Evolutionary conservation across 1,140 invertebrate species (phyloP), one percentile per base, ranked within the genome.

Genomic region (Neotoxoptera formosana): DNA sequence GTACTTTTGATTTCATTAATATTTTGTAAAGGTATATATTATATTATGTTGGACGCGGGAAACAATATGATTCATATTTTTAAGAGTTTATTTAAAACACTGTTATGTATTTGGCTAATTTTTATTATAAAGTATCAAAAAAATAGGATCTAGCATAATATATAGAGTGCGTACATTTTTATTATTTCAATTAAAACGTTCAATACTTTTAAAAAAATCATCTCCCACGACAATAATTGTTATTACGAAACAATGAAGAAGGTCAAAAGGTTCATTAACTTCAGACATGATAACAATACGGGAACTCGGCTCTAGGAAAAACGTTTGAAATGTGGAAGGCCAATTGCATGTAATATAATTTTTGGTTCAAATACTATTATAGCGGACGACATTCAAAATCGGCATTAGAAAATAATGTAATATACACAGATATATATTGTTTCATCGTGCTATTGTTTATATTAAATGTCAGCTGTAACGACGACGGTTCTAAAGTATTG

Each of bases 181-280:
- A 47, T 34, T 91, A 47, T 34, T 91, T 91, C 90, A 91, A 91
- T 91, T 91, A 83, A 91, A 91, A 91, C 90, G n/a, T 91, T 83
- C 67, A 47, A 91, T 91, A 91, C 45, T 36, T 91, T 9, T 36
- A 34, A 23, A 51, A 41, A 83, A 83, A 91, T 81, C 47, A 48
- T 91, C 90, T 91, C 90, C 90, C 90, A 91, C 90, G 90, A 91
- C 67, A 91, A 91, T 91, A 91, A 91, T 91, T 48, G 67, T 91
- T 91, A 91, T 91, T 91, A 91, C n/a, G 45, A 91, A 91, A 91
- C 90, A 91, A 91, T 48, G 90, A 81, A 81, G 90, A 91, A 91
- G 90, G 90, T 81, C 90, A 83, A 91, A 83, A 91, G 90, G 90
- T 91, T 91, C 90, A 83, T 91, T 91, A 91, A 91, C 90, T 91